Base-by-base conservation (phyloP, 2,888 invertebrate species). In the Erannis defoliaria region DNA sequence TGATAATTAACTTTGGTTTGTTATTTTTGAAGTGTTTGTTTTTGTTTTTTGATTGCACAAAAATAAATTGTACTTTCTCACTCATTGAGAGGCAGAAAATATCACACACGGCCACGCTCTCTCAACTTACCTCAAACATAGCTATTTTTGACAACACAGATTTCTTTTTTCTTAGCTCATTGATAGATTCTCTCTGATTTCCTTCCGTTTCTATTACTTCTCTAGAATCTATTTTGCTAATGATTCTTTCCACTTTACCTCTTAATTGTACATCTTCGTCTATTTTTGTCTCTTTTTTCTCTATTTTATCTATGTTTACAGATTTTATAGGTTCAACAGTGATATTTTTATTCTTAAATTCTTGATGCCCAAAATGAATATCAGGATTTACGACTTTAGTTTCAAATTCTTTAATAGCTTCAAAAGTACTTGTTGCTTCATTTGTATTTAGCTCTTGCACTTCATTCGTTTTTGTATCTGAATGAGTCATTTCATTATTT, bases 71-170 rank as follows among this genome's bases (percentile, higher is more conserved):
- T n/a, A n/a, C n/a, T n/a, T n/a, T n/a, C n/a, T n/a, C n/a, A n/a
- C n/a, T n/a, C n/a, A n/a, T n/a, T n/a, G n/a, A n/a, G n/a, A n/a
- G n/a, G n/a, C n/a, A n/a, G n/a, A n/a, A n/a, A n/a, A n/a, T n/a
- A n/a, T n/a, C n/a, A n/a, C n/a, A n/a, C n/a, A n/a, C n/a, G n/a
- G n/a, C n/a, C n/a, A 14, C 5, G 1, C 12, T 21, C 19, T 23
- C 37, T 2, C 37, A 68, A 29, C 74, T 85, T 80, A 89, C 91
- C 81, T 92, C 91, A 76, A 90, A 92, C 72, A 90, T 76, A 29
- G 90, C 89, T 45, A 92, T 87, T 74, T 85, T 90, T 0, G 89
- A 84, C 21, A 85, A 62, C 1, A 92, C 81, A 0, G 85, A 81
- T 43, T 79, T 83, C 38, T 82, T 81, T 59, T 77, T 83, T 1